Percentiles rank a stretch among this genome's conserved stretches.
These are phyloP conservation scores for Mystacornis crossleyi DNA, from an alignment of 2,113 vertebrate genomes.

Conservation along the genomic window DNA sequence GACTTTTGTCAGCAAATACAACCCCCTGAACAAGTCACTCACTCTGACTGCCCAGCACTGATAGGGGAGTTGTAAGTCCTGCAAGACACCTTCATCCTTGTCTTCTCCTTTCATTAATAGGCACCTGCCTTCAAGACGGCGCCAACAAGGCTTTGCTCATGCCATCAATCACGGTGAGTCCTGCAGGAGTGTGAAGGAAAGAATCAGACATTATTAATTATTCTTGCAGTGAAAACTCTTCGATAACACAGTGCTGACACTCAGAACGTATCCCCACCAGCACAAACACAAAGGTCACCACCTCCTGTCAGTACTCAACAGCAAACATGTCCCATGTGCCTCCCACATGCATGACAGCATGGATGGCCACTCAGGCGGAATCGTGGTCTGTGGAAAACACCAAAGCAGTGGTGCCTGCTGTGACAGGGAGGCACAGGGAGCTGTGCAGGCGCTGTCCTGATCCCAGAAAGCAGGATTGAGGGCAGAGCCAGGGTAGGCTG, in stretches of 20 bases:
- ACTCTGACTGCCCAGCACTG: slow-evolving; percentile 11
- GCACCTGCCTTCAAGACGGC: slow-evolving; percentile 37
- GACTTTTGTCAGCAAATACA: slow-evolving; percentile 75
- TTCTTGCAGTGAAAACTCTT: slow-evolving; percentile 22
- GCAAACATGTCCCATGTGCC: not conserved
- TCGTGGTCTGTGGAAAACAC: not conserved
- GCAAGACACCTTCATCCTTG: slow-evolving; percentile 40
- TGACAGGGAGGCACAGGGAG: not conserved
- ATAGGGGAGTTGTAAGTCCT: slow-evolving; percentile 31
- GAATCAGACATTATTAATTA: slow-evolving; percentile 20
- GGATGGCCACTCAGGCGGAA: not conserved
- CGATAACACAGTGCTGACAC: not conserved
- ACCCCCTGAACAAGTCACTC: slow-evolving; percentile 53
- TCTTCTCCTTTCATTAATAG: slow-evolving; percentile 19
- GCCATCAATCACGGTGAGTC: slow-evolving; percentile 53
- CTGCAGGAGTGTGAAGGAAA: slow-evolving; percentile 29
- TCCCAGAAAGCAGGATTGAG: not conserved
- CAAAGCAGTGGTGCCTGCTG: not conserved
- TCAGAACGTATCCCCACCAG: not conserved
- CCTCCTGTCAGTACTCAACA: not conserved
- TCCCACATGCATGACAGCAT: not conserved
- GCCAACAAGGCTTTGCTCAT: slow-evolving; percentile 56
- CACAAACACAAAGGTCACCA: not conserved
- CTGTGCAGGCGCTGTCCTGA: not conserved
- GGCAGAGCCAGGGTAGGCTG: not conserved